These are phyloP conservation scores for Helicoverpa armigera DNA, from an alignment of 1,140 invertebrate species.

Conservation along the genomic window DNA sequence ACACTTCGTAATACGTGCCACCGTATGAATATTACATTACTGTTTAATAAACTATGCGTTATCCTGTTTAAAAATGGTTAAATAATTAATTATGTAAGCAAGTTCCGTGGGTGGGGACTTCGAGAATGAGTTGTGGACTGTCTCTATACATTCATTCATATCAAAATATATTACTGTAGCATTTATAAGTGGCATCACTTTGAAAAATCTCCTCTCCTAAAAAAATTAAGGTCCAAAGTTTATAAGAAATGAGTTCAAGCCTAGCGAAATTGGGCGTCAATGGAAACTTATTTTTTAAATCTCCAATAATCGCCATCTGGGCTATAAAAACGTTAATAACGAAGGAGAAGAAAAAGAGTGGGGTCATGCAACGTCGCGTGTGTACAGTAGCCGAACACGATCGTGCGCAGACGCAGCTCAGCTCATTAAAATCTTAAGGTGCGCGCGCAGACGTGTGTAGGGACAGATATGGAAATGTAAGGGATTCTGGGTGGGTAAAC, in stretches of 20 bases:
- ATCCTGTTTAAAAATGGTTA: conserved; percentile 57
- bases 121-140: conserved; percentile 34
- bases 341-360: conserved; percentile 39
- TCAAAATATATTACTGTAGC: neutral
- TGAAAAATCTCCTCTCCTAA: neutral
- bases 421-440: conserved; percentile 47
- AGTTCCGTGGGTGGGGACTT: conserved; percentile 32
- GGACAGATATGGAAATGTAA: conserved; percentile 44
- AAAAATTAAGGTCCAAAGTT: neutral
- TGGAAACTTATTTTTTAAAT: conserved; percentile 42
- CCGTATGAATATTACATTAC: conserved; percentile 52
- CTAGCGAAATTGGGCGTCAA: conserved; percentile 36
- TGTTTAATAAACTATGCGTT: conserved; percentile 48
- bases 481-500: conserved; percentile 15
- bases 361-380: conserved; percentile 72
- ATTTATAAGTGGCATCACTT: neutral
- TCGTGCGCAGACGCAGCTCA: conserved; percentile 26
- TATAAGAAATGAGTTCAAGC: conserved; percentile 14
- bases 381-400: conserved; percentile 46
- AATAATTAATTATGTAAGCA: conserved; percentile 54
- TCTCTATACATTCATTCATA: conserved; percentile 40
- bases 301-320: conserved; percentile 33
- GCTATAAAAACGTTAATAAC: conserved; percentile 42
- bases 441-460: conserved; percentile 36
- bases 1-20: conserved; percentile 34